Base-by-base conservation (phyloP, 2,888 invertebrate species). In the Penaeus monodon region DNA sequence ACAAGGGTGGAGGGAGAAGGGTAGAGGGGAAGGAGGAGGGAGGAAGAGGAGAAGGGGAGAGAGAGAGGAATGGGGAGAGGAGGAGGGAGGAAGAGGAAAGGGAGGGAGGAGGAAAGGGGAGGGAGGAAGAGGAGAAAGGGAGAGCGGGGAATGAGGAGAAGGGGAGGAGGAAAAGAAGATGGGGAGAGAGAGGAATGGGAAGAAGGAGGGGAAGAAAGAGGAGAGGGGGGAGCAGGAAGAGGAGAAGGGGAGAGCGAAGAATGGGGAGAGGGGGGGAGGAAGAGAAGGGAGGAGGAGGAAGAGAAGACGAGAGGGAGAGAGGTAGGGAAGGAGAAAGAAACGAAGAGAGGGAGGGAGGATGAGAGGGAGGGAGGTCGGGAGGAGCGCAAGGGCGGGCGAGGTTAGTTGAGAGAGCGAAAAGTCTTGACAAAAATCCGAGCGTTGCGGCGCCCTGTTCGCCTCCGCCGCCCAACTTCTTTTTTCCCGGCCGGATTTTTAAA, bases 301-400 rank as follows among this genome's bases (percentile, higher is more conserved):
- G 88, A 80, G 85, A 84, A 44, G 65, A 70, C 49, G 57, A 77
- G 65, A 7, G 77, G 22, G 22, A 38, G 78, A 6, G 27, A 44
- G 27, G 85, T 74, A 49, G 65, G 64, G n/a, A 88, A 80, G 24
- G 76, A 79, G 7, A 88, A 87, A 33, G 88, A 78, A 27, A 86
- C 86, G 17, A 88, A 89, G 29, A 89, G 85, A 81, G 89, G 89
- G 20, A 89, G 88, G 70, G 91, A 90, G 66, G 77, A 78, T 86
- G 14, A 85, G 86, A 64, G 90, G 93, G 93, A 92, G 68, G 92
- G 92, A 12, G 89, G 90, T 66, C 92, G 93, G 68, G 92, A 92
- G 83, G 92, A 86, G 91, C 90, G 84, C 92, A 92, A 2, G 93
- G 93, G 91, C 93, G 70, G 70, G 20, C 27, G 24, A 70, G 29